Percentiles rank a stretch among this genome's conserved stretches.
Conservation (phyloP, 2,888 invertebrate species). For the Sinodicranocentrus sp. region DNA sequence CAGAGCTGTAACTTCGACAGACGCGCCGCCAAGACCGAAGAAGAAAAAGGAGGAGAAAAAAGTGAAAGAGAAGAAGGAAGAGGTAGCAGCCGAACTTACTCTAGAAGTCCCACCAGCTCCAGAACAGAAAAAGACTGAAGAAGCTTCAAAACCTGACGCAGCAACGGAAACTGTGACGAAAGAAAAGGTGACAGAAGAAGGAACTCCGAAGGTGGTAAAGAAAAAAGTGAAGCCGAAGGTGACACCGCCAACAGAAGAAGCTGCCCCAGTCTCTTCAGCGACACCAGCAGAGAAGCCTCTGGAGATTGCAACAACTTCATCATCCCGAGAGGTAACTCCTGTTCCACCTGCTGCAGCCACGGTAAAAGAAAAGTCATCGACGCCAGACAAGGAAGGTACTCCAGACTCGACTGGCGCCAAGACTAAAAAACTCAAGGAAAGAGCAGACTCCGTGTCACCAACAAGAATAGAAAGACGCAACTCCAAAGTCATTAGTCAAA, state of each 20-base stretch:
- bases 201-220: conserved; percentile 63
- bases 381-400: conserved; percentile 57
- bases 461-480: conserved; percentile 74
- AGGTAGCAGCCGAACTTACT: conserved; percentile 1
- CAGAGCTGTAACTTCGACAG: conserved; percentile 86
- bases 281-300: conserved; percentile 20
- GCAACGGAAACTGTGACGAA: conserved; percentile 36
- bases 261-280: conserved; percentile 15
- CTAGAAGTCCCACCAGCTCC: not conserved
- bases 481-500: conserved; percentile 76
- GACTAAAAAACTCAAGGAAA: conserved; percentile 32
- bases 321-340: conserved; percentile 5
- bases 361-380: conserved; percentile 44
- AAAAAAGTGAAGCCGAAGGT: conserved; percentile 81
- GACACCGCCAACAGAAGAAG: conserved; percentile 42
- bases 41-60: conserved; percentile 83
- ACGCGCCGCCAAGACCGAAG: conserved; percentile 77
- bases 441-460: conserved; percentile 72
- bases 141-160: not conserved
- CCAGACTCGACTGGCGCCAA: conserved; percentile 35
- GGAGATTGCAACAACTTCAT: not conserved
- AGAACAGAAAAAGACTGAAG: conserved; percentile 22
- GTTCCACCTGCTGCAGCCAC: conserved; percentile 17
- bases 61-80: conserved; percentile 69
- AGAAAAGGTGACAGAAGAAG: conserved; percentile 74